Base-by-base conservation (phyloP, 1,140 invertebrate species). In the Metopolophium dirhodum region DNA sequence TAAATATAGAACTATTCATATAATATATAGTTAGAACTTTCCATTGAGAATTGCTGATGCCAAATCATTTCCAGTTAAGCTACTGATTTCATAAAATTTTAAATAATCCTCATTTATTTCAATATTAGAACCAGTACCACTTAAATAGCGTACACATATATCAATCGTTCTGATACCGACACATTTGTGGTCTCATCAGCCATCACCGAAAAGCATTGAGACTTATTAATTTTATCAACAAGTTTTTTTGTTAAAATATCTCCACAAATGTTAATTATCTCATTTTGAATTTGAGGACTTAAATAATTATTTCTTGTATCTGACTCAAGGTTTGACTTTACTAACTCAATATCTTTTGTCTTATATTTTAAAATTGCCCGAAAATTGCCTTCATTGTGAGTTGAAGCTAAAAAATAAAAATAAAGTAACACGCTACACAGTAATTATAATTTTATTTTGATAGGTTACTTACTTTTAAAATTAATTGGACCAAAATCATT, bases 401-500 rank as follows among this genome's bases (percentile, higher is more conserved):
- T 41, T 85, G 37, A 41, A 2, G 22, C 83, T 85, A 83, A 85
- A 57, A 57, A 57, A 85, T 41, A 37, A 23, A 85, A 85, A 41
- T 37, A 20, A 37, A 41, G 37, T 37, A 85, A 85, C 82, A 85
- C 37, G 7, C 54, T 57, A 57, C 54, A 23, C 20, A 85, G 20
- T 85, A 85, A 85, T 85, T 41, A 85, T 85, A 85, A 85, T 85
- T 41, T 41, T 85, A 2, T 37, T 85, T 85, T 41, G 35, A 85
- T 85, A 23, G 37, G n/a, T 83, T 95, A 95, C 88, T 94, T 94
- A 26, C 92, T 90, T n/a, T 91, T 93, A 88, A 95, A 95, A 93
- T 95, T 95, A 22, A 94, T 94, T 22, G 94, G 94, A 41, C 95
- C 95, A 54, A 94, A 95, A 94, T 94, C 95, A 61, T 95, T 11